A percentile compares a stretch with the other conserved stretches of the same genome.
phyloP scores from a whole-genome alignment of 30 jellyfish, hydroid and myxozoan genomes.

The Sanderia malayensis region DNA sequence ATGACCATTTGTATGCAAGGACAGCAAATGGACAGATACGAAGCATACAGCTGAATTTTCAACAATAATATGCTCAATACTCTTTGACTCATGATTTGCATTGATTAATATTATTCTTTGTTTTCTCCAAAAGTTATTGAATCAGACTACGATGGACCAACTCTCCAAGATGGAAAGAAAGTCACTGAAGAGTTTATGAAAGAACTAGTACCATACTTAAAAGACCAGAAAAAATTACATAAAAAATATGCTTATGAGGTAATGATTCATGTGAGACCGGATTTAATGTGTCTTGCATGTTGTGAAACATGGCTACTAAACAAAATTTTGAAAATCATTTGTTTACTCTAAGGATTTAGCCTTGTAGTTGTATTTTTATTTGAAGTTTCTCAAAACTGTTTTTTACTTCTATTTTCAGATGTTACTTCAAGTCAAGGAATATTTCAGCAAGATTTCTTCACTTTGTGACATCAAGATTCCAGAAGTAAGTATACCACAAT shows the following conservation, averaged over 20 bases:
- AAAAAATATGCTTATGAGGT: slow-evolving; percentile 94
- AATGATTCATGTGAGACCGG: too few relatives aligned
- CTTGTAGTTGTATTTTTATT: too few relatives aligned
- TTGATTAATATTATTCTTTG: neutral
- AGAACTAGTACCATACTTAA: slow-evolving; percentile 57
- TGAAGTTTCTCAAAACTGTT: neutral
- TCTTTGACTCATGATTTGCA: neutral
- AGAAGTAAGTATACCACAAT: slow-evolving; percentile 70
- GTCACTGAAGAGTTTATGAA: slow-evolving; percentile 77
- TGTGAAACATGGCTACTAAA: too few relatives aligned
- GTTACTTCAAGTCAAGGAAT: slow-evolving; percentile 57
- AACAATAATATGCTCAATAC: too few relatives aligned
- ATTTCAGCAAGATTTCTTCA: slow-evolving; percentile 63
- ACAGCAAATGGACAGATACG: slow-evolving; percentile 77
- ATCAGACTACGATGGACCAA: slow-evolving; percentile 86
- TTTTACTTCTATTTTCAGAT: slow-evolving; percentile 64
- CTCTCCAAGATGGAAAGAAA: slow-evolving; percentile 51
- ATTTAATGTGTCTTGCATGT: too few relatives aligned
- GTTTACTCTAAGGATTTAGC: too few relatives aligned
- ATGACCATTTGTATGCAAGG: slow-evolving; percentile 58
- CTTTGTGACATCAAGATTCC: slow-evolving; percentile 79
- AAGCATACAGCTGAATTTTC: too few relatives aligned
- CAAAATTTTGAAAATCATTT: too few relatives aligned
- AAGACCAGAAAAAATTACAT: slow-evolving; percentile 83
- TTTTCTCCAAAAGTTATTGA: slow-evolving; percentile 57